Percentiles rank a stretch among this genome's conserved stretches.
These are phyloP conservation scores for Brachionus rotundiformis DNA, from an alignment of 1,140 invertebrate species.

Conservation along the genomic window DNA sequence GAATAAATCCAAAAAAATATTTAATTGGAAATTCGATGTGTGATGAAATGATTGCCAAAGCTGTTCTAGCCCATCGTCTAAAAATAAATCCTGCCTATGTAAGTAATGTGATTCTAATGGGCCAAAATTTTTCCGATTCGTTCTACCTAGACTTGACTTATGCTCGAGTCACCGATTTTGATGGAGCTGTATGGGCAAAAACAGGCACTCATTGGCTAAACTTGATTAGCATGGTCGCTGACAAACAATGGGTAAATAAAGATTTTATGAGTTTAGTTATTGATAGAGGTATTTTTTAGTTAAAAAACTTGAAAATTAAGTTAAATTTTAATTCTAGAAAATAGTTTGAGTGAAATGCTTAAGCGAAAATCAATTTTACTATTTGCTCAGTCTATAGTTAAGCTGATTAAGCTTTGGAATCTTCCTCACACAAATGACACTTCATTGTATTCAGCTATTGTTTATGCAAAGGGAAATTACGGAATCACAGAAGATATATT, in stretches of 20 bases:
- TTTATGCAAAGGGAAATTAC: conserved; percentile 42
- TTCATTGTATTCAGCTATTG: conserved; percentile 45
- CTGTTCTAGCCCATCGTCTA: conserved; percentile 23
- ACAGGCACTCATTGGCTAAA: conserved; percentile 45
- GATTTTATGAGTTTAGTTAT: conserved; percentile 24
- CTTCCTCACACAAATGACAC: background rate
- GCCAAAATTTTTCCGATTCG: conserved; percentile 19
- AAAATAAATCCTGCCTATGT: conserved; percentile 12
- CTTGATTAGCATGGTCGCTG: conserved; percentile 34
- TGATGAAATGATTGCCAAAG: conserved; percentile 44
- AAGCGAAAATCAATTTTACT: conserved; percentile 12
- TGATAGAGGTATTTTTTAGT: background rate
- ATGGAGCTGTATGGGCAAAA: conserved; percentile 50
- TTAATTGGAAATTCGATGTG: conserved; percentile 38
- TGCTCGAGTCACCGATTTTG: conserved; percentile 34
- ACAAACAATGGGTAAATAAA: conserved; percentile 47
- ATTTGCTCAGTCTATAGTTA: conserved; percentile 42
- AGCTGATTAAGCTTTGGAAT: conserved; percentile 27
- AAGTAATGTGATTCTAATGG: conserved; percentile 34
- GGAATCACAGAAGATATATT: conserved; percentile 30
- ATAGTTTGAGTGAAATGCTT: background rate
- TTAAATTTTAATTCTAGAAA: conserved; percentile 36
- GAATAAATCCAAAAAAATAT: conserved; percentile 33
- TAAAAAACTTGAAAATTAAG: background rate
- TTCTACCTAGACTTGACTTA: conserved; percentile 37